Evolutionary conservation across 37 sponge, comb jelly and placozoan species (phyloP), one percentile per base, ranked within the genome.

Genomic region (Agelas oroides): DNA sequence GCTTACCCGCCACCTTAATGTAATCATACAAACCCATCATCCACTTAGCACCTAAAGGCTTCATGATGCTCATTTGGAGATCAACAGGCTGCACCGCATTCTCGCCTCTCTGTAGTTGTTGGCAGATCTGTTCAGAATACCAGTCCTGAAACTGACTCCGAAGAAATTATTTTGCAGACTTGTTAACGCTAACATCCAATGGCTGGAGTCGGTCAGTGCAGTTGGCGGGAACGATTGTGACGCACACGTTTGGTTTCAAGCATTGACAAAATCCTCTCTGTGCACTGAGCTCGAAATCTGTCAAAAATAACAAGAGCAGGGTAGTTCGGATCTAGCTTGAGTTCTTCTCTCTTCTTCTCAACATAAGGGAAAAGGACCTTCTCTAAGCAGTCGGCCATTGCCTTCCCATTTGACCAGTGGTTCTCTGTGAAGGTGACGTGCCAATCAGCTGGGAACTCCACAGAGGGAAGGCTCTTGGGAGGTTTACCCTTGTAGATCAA

Each of bases 1-100:
- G n/a, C n/a, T n/a, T n/a, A n/a, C n/a, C n/a, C n/a, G n/a, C n/a
- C n/a, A n/a, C n/a, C n/a, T n/a, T n/a, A 28, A 90, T 24, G 60
- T 90, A 77, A 34, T 85, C 75, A 79, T 54, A 86, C 53, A 86
- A 21, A 16, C 64, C 59, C 53, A 90, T 69, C 34, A 86, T 75
- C 91, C 91, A 90, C 40, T 90, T 77, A 16, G 85, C 81, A 25
- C 70, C 25, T 40, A 84, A 53, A 23, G 85, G 85, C 69, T 90
- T 90, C 40, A 84, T 54, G n/a, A 84, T 31, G 61, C 68, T 56
- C 61, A 85, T 21, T 61, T 27, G 82, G 1, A 65, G 13, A 66
- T 77, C 68, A 11, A 86, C 73, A 23, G 68, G 62, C 12, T 61
- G 62, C 62, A 61, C 62, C 23, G 8, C 62, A 30, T 75, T 23